Percentiles rank a stretch among this genome's conserved stretches.
These are phyloP conservation scores for Dipodomys merriami DNA, from an alignment of 2,113 vertebrate species.

Conservation along the genomic window DNA sequence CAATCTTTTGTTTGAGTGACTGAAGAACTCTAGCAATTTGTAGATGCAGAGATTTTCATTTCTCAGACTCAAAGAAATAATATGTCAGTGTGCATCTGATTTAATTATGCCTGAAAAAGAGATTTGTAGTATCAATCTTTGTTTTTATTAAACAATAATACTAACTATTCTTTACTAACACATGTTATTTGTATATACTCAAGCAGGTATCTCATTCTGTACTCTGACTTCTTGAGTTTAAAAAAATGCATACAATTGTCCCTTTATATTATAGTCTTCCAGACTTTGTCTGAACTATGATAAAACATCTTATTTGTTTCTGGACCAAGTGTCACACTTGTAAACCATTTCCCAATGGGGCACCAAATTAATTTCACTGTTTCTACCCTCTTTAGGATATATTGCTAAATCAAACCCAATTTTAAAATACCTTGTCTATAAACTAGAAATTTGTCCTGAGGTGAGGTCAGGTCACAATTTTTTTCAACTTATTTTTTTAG, in stretches of 20 bases:
- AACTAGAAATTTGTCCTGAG: neutral
- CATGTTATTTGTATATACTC: neutral
- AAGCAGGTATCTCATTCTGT: neutral
- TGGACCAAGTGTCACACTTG: neutral
- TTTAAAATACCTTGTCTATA: neutral
- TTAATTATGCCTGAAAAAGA: neutral
- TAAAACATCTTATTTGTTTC: neutral
- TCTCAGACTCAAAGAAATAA: neutral
- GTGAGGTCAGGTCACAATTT: neutral
- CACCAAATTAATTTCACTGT: neutral
- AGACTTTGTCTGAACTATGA: neutral
- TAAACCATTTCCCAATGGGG: neutral
- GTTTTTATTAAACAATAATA: neutral
- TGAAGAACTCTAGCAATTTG: neutral
- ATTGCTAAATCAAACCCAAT: neutral
- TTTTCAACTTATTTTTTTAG: neutral
- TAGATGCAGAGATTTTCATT: neutral
- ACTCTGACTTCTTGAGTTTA: neutral
- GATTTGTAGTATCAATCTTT: neutral
- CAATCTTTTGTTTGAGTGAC: neutral
- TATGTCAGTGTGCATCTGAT: rapidly evolving
- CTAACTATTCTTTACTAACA: neutral
- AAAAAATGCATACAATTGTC: neutral
- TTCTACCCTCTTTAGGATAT: neutral
- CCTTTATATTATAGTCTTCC: neutral